Percentiles rank a stretch among this genome's conserved stretches.
Conservation (phyloP, 1,140 invertebrate genomes). For the Anastatus disparis region DNA sequence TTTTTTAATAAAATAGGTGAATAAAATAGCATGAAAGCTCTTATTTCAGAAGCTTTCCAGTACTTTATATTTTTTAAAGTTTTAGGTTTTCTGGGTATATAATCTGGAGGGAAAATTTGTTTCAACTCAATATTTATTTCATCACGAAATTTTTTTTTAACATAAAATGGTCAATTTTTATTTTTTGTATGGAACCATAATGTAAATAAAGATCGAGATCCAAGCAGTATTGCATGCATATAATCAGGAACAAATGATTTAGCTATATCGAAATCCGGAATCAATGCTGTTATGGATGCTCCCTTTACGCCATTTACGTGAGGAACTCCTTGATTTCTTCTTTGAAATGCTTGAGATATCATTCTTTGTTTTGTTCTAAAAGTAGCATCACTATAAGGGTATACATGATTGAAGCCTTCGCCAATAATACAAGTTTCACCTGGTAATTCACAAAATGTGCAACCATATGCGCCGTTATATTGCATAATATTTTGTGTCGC, state of each 20-base stretch:
- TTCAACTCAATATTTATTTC: background rate
- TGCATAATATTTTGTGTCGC: background rate
- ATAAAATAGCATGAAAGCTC: background rate
- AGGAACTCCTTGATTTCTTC: background rate
- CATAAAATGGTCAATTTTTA: background rate
- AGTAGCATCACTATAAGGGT: background rate
- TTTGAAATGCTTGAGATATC: background rate
- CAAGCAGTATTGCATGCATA: background rate
- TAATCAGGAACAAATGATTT: background rate
- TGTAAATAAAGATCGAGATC: background rate
- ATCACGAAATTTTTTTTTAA: background rate
- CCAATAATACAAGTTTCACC: background rate
- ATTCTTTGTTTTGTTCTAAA: background rate
- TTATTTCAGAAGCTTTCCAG: conserved; percentile 1
- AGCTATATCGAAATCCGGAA: background rate
- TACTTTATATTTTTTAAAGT: background rate
- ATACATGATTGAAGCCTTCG: background rate
- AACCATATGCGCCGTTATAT: background rate
- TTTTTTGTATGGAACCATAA: background rate
- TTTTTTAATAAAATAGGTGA: conserved; percentile 11
- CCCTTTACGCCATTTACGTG: background rate
- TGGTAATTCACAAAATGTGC: background rate
- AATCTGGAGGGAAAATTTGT: conserved; percentile 7
- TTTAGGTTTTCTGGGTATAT: background rate
- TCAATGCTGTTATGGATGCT: background rate